Base-by-base conservation (phyloP, 2,797 vertebrate genomes). In the Carcharodon carcharias region DNA sequence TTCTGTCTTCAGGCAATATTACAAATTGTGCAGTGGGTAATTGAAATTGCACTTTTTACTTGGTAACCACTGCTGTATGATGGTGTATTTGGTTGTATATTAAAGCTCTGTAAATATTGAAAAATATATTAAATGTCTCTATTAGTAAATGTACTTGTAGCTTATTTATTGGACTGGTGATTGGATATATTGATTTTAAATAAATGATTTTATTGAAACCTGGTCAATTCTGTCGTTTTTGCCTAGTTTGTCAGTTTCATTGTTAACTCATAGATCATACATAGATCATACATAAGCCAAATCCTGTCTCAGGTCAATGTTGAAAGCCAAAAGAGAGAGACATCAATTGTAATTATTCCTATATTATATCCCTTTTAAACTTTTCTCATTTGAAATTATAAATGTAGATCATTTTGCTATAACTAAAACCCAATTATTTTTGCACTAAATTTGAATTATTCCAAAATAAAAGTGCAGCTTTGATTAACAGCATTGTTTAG, bases 141-240 rank as follows among this genome's bases (percentile, higher is more conserved):
- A 16, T 73, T 35, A 73, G 69, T 73, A 56, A 50, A 95, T 95
- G 67, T 95, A 21, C 50, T 56, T 21, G 28, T 71, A 54, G 45
- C 71, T 95, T 95, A 95, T 95, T 95, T 77, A 73, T 67, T 56
- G 50, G 63, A 67, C 12, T 95, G 69, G 94, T 95, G 94, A 77
- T 12, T 54, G 45, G 26, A 77, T 77, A 21, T 95, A 9, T 5
- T 73, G 63, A 94, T 95, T 95, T 93, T 95, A 56, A 73, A 73
- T 73, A 8, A 9, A 71, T 95, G 26, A 54, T 77, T 54, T 71
- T 93, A 93, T 65, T 67, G 40, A 93, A 92, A 40, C 23, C 23
- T 93, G 6, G 18, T 93, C 61, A 93, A 67, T 67, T 28, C 54
- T 45, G 58, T 92, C 31, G 18, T n/a, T 28, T 61, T 93, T 93